A percentile compares a stretch with the other conserved stretches of the same genome.
These are phyloP conservation scores for Bunonema sp. DNA, from an alignment of 2,888 invertebrate genomes.

Conservation along the genomic window DNA sequence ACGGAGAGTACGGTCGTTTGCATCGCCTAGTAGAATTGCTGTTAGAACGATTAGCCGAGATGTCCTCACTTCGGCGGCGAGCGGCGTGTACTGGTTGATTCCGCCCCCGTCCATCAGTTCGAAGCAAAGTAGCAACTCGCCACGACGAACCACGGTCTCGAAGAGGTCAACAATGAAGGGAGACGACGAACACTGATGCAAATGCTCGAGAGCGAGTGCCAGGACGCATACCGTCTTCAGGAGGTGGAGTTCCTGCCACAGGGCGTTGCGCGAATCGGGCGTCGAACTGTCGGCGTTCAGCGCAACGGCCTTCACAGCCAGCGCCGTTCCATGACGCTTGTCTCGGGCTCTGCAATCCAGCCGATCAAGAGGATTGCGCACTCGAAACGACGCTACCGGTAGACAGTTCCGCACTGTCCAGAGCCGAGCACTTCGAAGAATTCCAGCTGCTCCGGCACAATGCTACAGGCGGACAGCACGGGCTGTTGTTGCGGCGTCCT, in stretches of 20 bases:
- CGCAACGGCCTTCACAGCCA: constrained; percentile 11
- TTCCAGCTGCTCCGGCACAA: constrained; percentile 11
- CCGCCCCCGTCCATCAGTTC: constrained; percentile 19
- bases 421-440: constrained; percentile 8
- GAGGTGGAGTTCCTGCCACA: not conserved
- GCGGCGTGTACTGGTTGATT: too few relatives aligned
- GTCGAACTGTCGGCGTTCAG: constrained; percentile 2
- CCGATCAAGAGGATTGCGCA: too few relatives aligned
- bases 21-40: too few relatives aligned
- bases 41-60: too few relatives aligned
- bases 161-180: constrained; percentile 16
- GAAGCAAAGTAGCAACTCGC: constrained; percentile 7
- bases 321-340: constrained; percentile 4
- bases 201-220: too few relatives aligned
- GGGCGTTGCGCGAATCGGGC: not conserved
- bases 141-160: constrained; percentile 11
- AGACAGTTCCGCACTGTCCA: constrained; percentile 19
- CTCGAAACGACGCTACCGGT: constrained; percentile 3
- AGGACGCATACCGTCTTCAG: constrained; percentile 3
- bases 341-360: constrained; percentile 6
- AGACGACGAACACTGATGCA: constrained; percentile 7
- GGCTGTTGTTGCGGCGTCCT: too few relatives aligned
- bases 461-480: too few relatives aligned
- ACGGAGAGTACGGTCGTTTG: too few relatives aligned
- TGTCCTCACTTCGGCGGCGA: too few relatives aligned